Evolutionary conservation across 2,888 invertebrate genomes (phyloP), one percentile per base, ranked within the genome.

Genomic region (Thereva unica): DNA sequence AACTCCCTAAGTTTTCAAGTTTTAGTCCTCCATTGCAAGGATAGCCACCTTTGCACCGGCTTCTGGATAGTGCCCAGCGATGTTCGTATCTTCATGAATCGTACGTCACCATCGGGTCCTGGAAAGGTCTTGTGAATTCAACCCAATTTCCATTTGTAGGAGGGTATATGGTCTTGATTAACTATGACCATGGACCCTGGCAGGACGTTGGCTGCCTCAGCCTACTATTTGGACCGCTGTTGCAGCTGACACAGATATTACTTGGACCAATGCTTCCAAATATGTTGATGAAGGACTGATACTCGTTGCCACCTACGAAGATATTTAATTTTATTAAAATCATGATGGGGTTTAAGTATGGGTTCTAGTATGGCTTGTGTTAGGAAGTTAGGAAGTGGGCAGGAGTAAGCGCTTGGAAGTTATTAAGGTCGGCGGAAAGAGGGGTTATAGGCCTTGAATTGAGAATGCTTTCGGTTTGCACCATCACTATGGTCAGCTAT

Each of bases 371-470:
- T n/a, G 5, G 45, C 44, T 44, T 57, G 56, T 44, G n/a, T n/a
- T n/a, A n/a, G n/a, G n/a, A n/a, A n/a, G 12, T 9, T 1, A 42
- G 35, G 45, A 57, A 57, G 5, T 57, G 57, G 8, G 56, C 56
- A 6, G 35, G 56, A 2, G 57, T 45, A 4, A 44, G 9, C 8
- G 45, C 57, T 35, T 40, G 40, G 6, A 12, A 3, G 2, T 38
- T 8, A 12, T 55, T 55, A n/a, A 40, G 40, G 54, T 54, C 10
- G n/a, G n/a, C n/a, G n/a, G n/a, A n/a, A n/a, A n/a, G n/a, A n/a
- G n/a, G n/a, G n/a, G n/a, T n/a, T n/a, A 54, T 54, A 38, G 54
- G 54, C 40, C 54, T 37, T 7, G 52, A 52, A 52, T 52, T 52
- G 7, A 52, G 52, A 7, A 52, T 12, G 4, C 34, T 35, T 52